Evolutionary conservation across 1,140 invertebrate genomes (phyloP), one percentile per base, ranked within the genome.

Genomic region (Cotesia vestalis): DNA sequence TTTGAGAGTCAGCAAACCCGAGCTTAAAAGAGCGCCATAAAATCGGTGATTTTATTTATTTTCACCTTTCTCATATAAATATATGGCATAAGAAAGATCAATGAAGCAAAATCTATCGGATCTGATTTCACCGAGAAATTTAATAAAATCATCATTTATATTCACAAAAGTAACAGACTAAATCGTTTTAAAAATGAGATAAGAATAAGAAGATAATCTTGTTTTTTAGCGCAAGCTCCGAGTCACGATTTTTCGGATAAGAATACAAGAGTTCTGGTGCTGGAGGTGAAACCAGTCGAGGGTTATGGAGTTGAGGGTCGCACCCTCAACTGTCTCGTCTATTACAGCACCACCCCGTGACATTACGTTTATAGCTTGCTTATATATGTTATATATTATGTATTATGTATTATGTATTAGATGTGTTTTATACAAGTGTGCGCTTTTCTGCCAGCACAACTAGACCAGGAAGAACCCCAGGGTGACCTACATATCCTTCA

Each of bases 151-250:
- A 17, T 27, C 4, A 20, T 20, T 59, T 20, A 59, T 59, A 59
- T 59, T 59, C 9, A 11, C 20, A 27, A 59, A 59, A 59, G 17
- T 59, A 27, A 17, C 27, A 27, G 8, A 20, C 14, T 20, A 27
- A 59, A 59, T 59, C 57, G 57, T 27, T 59, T n/a, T 27, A 59
- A 59, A 59, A 59, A 59, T 59, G 57, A 27, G 20, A 27, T 59
- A 55, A 59, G 17, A 59, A 27, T 59, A 55, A 59, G 17, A 59
- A 27, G 57, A 59, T 59, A 59, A 59, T 59, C 57, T 59, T 17
- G 20, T 59, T 59, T 59, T 59, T 59, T 59, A 59, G 14, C 6
- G 9, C 55, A 34, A 59, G 57, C 14, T 59, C 9, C 20, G 27
- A 59, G 57, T 59, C 57, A 11, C 27, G 57, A 59, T 59, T 59